Conservation (phyloP, 2,888 invertebrate genomes). For the Microlaimidae sp. region DNA sequence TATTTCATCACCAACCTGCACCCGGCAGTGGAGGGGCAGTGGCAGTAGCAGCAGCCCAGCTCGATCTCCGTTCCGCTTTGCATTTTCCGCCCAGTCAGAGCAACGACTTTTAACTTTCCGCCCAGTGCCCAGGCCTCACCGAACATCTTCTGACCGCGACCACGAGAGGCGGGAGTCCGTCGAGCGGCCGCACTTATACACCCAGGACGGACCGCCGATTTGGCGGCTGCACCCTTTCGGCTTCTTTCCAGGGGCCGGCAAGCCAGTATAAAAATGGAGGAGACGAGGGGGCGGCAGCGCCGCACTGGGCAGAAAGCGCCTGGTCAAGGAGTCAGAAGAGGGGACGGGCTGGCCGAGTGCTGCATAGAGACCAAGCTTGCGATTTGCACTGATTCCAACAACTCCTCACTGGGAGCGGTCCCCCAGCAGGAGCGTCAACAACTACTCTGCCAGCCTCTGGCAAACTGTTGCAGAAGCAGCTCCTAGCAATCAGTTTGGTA, state of each 20-base stretch:
- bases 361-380: too few species aligned
- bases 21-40: background rate
- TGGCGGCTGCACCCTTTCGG: constrained; percentile 14
- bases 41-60: background rate
- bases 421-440: too few species aligned
- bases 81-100: background rate
- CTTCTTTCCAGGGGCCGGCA: background rate
- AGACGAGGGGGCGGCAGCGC: too few species aligned
- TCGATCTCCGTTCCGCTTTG: background rate
- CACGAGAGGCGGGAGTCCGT: constrained; percentile 30
- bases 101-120: constrained; percentile 4
- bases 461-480: constrained; percentile 11
- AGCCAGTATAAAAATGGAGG: background rate
- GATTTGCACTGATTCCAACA: too few species aligned
- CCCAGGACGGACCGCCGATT: background rate
- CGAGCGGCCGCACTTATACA: constrained; percentile 24
- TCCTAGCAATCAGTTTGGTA: constrained; percentile 8
- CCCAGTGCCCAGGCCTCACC: constrained; percentile 16
- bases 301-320: constrained; percentile 27
- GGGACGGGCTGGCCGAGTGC: constrained; percentile 14
- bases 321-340: constrained; percentile 22
- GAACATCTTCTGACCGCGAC: background rate
- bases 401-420: too few species aligned
- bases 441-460: constrained; percentile 15
- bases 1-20: too few species aligned